Evolutionary conservation across 2,888 invertebrate genomes (phyloP), one percentile per base, ranked within the genome.

Genomic region (Glaucopsyche alexis): DNA sequence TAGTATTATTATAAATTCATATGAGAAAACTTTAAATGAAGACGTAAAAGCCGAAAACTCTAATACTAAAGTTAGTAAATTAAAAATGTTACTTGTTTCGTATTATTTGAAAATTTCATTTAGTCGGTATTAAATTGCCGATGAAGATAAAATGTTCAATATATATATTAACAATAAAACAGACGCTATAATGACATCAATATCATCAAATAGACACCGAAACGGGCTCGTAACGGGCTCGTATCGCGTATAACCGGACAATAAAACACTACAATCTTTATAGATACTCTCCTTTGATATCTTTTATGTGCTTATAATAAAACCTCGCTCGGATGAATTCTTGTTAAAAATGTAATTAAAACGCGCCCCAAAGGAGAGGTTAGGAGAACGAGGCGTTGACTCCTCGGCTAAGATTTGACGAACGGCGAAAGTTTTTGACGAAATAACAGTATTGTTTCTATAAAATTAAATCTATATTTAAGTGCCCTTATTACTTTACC

Each of bases 251-350:
- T 14, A 69, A 69, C 69, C 29, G 45, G 69, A 47, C 47, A 19
- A 49, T 69, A 69, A 69, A 69, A 69, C 69, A 47, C 69, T 69
- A 69, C 69, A 69, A 69, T 69, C 69, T 69, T 69, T 69, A 49
- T 69, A 69, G 69, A 69, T 69, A 69, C 45, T 42, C 7, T 69
- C 69, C 67, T 69, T 16, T 19, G 69, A 67, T 45, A 45, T 19
- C 29, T 69, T 69, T 69, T 69, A 69, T 69, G 47, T 69, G 47
- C 29, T 69, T 69, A 69, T 69, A 69, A 69, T 69, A 69, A 69
- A 69, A 67, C 45, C 45, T 9, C 64, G 64, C 64, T 19, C 29
- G 49, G 49, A 49, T 47, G 47, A 45, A 16, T 45, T 45, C 69
- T 49, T 69, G 69, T 69, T 69, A 69, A 49, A 69, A 69, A 49